A percentile compares a stretch with the other conserved stretches of the same genome.
These are phyloP conservation scores for Condylostylus longicornis DNA, from an alignment of 1,140 invertebrate genomes.

Conservation along the genomic window DNA sequence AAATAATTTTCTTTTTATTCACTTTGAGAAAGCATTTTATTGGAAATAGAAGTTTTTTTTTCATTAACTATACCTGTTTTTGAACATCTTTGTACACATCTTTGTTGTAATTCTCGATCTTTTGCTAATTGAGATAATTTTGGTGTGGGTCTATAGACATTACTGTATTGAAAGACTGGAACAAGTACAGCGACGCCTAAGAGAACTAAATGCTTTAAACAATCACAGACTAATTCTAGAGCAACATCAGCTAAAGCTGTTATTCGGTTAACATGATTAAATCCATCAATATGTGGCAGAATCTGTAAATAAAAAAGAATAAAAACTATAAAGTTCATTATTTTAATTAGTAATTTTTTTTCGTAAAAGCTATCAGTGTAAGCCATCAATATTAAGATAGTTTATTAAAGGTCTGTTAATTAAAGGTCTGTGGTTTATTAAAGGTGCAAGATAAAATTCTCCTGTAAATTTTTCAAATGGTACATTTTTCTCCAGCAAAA, in stretches of 20 bases:
- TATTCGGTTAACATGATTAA: conserved; percentile 71
- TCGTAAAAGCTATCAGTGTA: not conserved
- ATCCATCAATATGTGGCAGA: conserved; percentile 74
- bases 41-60: not conserved
- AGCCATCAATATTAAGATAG: not conserved
- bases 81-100: conserved; percentile 57
- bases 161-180: conserved; percentile 83
- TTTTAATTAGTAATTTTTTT: not conserved
- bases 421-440: no score
- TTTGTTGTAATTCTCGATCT: conserved; percentile 50
- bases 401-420: no score
- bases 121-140: conserved; percentile 53
- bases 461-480: no score
- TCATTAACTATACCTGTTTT: conserved; percentile 31
- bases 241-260: conserved; percentile 74
- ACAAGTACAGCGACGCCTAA: conserved; percentile 57
- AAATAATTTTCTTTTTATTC: not conserved
- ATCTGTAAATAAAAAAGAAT: conserved; percentile 29
- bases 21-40: not conserved
- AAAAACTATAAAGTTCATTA: not conserved
- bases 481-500: no score
- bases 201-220: conserved; percentile 78
- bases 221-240: conserved; percentile 77
- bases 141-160: conserved; percentile 72
- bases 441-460: no score